A percentile compares a stretch with the other conserved stretches of the same genome.
These are phyloP conservation scores for Sialis fuliginosa DNA, from an alignment of 2,888 invertebrate species.

Conservation along the genomic window DNA sequence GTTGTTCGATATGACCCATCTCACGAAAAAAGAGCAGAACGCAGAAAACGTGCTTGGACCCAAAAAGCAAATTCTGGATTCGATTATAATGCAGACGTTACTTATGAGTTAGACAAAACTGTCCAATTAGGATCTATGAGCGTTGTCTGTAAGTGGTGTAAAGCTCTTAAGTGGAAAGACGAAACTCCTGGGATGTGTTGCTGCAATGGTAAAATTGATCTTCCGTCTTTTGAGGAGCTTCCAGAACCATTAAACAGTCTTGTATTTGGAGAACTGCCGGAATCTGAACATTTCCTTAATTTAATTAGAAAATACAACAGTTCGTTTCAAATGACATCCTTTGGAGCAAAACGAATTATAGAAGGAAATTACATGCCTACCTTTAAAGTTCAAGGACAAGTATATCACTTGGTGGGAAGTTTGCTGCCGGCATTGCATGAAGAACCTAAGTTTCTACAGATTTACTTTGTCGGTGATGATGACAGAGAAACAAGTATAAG, in stretches of 20 bases:
- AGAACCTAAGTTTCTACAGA: constrained; percentile 8
- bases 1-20: not conserved
- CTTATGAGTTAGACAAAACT: not conserved
- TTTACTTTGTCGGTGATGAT: no score
- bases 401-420: constrained; percentile 11
- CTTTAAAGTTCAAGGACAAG: constrained; percentile 12
- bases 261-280: constrained; percentile 4
- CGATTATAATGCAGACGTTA: not conserved
- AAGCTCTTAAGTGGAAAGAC: constrained; percentile 8
- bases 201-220: constrained; percentile 10
- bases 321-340: constrained; percentile 6
- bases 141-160: constrained; percentile 4
- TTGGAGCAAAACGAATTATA: constrained; percentile 7
- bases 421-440: constrained; percentile 6
- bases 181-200: constrained; percentile 11
- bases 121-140: not conserved
- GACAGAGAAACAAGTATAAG: constrained; percentile 8
- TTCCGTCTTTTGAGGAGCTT: constrained; percentile 7
- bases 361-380: not conserved
- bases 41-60: not conserved
- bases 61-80: not conserved
- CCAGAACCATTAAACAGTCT: constrained; percentile 9
- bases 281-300: not conserved
- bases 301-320: no score
- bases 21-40: not conserved